A percentile compares a stretch with the other conserved stretches of the same genome.
These are phyloP conservation scores for Xanthia togata DNA, from an alignment of 2,888 invertebrate genomes.

Conservation along the genomic window DNA sequence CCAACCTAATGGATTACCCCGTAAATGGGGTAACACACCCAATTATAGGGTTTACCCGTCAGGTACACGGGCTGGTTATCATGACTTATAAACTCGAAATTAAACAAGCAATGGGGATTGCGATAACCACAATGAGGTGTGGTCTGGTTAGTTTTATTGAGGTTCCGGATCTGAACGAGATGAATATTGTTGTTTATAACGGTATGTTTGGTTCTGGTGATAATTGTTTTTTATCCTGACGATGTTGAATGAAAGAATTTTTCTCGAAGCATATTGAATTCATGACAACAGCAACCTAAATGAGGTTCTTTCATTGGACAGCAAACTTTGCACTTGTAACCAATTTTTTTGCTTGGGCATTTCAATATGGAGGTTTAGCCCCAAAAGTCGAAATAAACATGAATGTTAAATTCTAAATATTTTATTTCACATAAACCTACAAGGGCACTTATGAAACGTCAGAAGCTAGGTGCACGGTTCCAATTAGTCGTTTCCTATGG, in stretches of 20 bases:
- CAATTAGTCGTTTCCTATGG: too few relatives aligned
- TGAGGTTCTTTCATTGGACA: too few relatives aligned
- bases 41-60: slow-evolving; percentile 75
- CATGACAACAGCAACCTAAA: too few relatives aligned
- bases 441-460: too few relatives aligned
- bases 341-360: too few relatives aligned
- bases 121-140: slow-evolving; percentile 59
- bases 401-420: too few relatives aligned
- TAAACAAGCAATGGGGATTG: slow-evolving; percentile 50
- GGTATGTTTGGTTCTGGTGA: neutral
- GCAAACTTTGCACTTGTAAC: too few relatives aligned
- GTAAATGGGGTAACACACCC: slow-evolving; percentile 78
- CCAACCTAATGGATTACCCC: slow-evolving; percentile 80
- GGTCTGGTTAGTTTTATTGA: slow-evolving; percentile 34
- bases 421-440: too few relatives aligned
- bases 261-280: too few relatives aligned
- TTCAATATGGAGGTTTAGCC: too few relatives aligned
- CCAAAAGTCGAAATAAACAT: too few relatives aligned
- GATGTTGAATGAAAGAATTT: neutral
- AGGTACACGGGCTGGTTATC: slow-evolving; percentile 61
- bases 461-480: too few relatives aligned
- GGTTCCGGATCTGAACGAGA: slow-evolving; percentile 34
- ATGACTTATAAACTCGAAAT: slow-evolving; percentile 61
- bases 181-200: slow-evolving; percentile 9
- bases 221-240: neutral